phyloP scores from a whole-genome alignment of 2,888 invertebrate genomes.

The Xestobium rufovillosum region DNA sequence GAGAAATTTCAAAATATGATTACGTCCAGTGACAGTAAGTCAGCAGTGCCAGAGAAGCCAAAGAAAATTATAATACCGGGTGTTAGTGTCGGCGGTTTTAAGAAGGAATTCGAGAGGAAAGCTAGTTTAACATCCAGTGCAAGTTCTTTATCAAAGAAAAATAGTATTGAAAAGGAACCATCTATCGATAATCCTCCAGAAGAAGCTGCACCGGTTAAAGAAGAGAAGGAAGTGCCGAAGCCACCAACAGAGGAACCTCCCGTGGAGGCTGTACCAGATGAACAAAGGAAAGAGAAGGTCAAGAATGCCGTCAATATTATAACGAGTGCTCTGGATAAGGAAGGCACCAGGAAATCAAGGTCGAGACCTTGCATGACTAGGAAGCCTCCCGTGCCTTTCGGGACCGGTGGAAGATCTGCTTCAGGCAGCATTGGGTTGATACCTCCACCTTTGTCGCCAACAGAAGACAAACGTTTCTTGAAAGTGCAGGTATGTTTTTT shows the following conservation, averaged over 20 bases:
- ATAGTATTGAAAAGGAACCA: slow-evolving; percentile 1
- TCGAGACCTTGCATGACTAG: slow-evolving; percentile 42
- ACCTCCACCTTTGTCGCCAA: slow-evolving; percentile 30
- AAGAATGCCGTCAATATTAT: slow-evolving; percentile 67
- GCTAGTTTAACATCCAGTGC: slow-evolving; percentile 52
- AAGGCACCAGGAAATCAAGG: slow-evolving; percentile 42
- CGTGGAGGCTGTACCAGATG: slow-evolving; percentile 33
- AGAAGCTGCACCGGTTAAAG: slow-evolving; percentile 11
- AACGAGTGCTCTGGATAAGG: slow-evolving; percentile 56
- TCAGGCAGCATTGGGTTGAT: slow-evolving; percentile 48
- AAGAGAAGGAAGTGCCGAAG: background rate
- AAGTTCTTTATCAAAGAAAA: background rate
- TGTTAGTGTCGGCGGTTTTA: slow-evolving; percentile 79
- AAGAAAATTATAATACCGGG: slow-evolving; percentile 75
- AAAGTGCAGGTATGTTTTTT: slow-evolving; percentile 20
- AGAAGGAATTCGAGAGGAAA: slow-evolving; percentile 77
- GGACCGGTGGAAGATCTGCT: slow-evolving; percentile 48
- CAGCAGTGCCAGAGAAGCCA: slow-evolving; percentile 48
- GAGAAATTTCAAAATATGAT: slow-evolving; percentile 60
- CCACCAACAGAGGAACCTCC: slow-evolving; percentile 27
- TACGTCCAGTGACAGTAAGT: slow-evolving; percentile 35
- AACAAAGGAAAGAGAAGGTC: slow-evolving; percentile 49
- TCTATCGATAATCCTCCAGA: slow-evolving; percentile 21
- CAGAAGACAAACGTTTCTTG: slow-evolving; percentile 32
- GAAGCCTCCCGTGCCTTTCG: slow-evolving; percentile 63